Base-by-base conservation (phyloP, 2,797 vertebrate species). In the Glyptemys insculpta region DNA sequence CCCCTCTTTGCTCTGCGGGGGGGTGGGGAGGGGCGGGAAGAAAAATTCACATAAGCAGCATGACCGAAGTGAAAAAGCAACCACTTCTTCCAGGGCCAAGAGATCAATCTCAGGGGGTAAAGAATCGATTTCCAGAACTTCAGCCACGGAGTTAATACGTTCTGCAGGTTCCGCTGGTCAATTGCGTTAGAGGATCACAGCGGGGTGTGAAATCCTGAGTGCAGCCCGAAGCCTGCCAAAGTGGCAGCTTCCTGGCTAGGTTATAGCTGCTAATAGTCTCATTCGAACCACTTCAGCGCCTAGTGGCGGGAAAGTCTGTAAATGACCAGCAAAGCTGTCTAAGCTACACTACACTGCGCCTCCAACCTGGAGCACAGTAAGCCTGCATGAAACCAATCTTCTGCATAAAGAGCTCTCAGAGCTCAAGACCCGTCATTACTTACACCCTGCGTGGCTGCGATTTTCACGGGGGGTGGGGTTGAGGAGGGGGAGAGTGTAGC, bases 1-100 rank as follows among this genome's bases (percentile, higher is more conserved):
- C 98, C 89, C 98, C 98, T 96, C 98, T 98, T 97, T 95, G 96
- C 96, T 98, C 99, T 99, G 97, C 5, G 57, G 87, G 92, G 82
- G 92, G 54, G 14, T 2, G 57, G 3, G 59, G 14, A 44, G 44
- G 44, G 44, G 44, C 44, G 8, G 14, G 21, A 52, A 57, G 96
- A 95, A 93, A 52, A 79, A 85, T 8, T 95, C 54, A 94, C 76
- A 81, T 84, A 59, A 86, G 90, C 41, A 9, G 65, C 16, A 5
- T 47, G 84, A 89, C 7, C 59, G 88, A 49, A 29, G 62, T 23
- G 54, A 80, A 84, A 76, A 89, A 86, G 7, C 0, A 52, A 49
- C 50, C 57, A 25, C 54, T 83, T 81, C 91, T 88, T 41, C 47
- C 25, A 5, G 12, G 85, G 86, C 57, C 82, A 27, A 68, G 82